Percentiles rank a stretch among this genome's conserved stretches.
phyloP scores from a whole-genome alignment of 1,140 invertebrate species.

The Drosophila fuyamai region DNA sequence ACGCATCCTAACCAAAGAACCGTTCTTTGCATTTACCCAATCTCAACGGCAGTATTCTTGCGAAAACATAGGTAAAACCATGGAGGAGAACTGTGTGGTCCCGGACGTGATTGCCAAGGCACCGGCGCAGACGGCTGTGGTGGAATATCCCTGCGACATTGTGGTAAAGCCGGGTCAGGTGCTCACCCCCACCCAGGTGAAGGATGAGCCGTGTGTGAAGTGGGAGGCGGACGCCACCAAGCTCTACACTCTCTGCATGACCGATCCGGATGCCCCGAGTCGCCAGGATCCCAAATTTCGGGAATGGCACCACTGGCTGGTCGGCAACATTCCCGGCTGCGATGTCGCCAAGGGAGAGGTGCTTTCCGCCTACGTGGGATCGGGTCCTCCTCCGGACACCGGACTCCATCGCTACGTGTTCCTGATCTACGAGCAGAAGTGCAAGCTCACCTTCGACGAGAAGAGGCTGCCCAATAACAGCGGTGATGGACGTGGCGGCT shows the following conservation, averaged over 20 bases:
- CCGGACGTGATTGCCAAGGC: constrained; percentile 75
- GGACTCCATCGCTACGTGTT: constrained; percentile 96
- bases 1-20: constrained; percentile 14
- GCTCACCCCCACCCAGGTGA: constrained; percentile 89
- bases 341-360: constrained; percentile 90
- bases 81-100: constrained; percentile 75
- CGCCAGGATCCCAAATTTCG: constrained; percentile 91
- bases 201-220: constrained; percentile 88
- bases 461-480: constrained; percentile 87
- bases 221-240: constrained; percentile 87
- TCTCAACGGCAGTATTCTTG: constrained; percentile 13
- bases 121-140: constrained; percentile 36
- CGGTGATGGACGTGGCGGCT: constrained; percentile 90
- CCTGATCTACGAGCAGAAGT: constrained; percentile 92
- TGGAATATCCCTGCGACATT: constrained; percentile 76
- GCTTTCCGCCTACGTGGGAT: constrained; percentile 93
- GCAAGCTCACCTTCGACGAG: constrained; percentile 74
- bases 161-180: constrained; percentile 88
- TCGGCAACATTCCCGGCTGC: constrained; percentile 94
- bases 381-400: constrained; percentile 93
- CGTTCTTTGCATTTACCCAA: constrained; percentile 24
- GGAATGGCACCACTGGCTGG: constrained; percentile 97
- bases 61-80: constrained; percentile 21
- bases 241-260: constrained; percentile 92
- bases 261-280: constrained; percentile 88